These are phyloP conservation scores for Phyllopteryx taeniolatus DNA, from an alignment of 2,113 vertebrate species.

Conservation along the genomic window DNA sequence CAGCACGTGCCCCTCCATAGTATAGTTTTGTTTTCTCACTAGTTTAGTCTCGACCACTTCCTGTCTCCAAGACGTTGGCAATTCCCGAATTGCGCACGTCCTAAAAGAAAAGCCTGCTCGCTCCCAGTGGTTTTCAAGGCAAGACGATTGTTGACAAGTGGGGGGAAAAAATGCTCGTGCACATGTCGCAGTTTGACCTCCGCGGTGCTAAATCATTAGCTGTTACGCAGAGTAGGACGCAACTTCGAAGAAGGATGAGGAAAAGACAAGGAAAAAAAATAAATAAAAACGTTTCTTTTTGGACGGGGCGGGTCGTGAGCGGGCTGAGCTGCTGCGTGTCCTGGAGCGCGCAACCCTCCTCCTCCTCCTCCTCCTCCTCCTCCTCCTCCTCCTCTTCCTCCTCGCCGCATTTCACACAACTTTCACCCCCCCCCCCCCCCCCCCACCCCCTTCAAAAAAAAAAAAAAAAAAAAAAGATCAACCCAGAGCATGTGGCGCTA, in stretches of 20 bases:
- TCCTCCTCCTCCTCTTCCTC: slow-evolving; percentile 62
- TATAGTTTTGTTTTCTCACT: not conserved
- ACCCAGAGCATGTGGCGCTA: slow-evolving; percentile 1
- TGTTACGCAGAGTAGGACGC: slow-evolving; percentile 28
- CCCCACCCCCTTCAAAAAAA: too few relatives aligned
- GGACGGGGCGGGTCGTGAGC: not conserved
- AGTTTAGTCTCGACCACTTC: not conserved
- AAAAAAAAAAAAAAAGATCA: slow-evolving; percentile 5
- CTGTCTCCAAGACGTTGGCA: not conserved
- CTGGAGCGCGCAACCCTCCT: slow-evolving; percentile 47
- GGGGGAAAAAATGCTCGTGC: slow-evolving; percentile 30
- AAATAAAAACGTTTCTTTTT: slow-evolving; percentile 22
- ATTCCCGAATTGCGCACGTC: not conserved
- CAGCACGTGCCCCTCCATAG: too few relatives aligned
- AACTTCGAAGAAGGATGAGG: not conserved
- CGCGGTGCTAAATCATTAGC: slow-evolving; percentile 52
- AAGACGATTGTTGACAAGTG: not conserved
- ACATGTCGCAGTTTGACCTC: slow-evolving; percentile 66
- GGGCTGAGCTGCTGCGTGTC: slow-evolving; percentile 61
- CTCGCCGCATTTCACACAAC: slow-evolving; percentile 54
- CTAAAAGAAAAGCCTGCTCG: not conserved
- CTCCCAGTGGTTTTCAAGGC: not conserved
- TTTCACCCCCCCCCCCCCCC: slow-evolving; percentile 44
- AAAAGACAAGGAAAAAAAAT: too few relatives aligned
- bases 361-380: slow-evolving; percentile 21